Conservation (phyloP, 2,113 vertebrate species). For the Trichechus manatus region DNA sequence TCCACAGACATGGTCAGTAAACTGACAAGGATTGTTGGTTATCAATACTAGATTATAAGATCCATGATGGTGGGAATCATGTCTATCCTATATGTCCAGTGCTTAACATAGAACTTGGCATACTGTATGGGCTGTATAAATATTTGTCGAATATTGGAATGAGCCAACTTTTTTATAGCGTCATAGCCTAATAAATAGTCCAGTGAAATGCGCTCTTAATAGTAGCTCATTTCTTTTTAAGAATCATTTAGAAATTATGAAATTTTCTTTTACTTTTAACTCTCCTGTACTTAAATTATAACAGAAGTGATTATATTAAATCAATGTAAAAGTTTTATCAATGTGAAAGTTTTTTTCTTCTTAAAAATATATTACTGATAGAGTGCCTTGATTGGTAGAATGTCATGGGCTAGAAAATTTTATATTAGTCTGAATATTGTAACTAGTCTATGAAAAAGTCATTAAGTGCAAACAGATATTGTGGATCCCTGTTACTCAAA, state of each 20-base stretch:
- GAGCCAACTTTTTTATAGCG: neutral
- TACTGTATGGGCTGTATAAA: neutral
- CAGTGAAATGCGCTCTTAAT: neutral
- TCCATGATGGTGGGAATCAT: neutral
- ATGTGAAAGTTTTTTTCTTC: neutral
- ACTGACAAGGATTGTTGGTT: neutral
- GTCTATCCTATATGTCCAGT: neutral
- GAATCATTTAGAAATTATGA: constrained; percentile 6
- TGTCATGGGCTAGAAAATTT: constrained; percentile 19
- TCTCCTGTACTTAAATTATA: constrained; percentile 12
- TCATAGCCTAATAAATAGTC: neutral
- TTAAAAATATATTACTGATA: neutral
- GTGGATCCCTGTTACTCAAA: neutral
- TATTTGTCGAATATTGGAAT: neutral
- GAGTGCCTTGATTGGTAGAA: constrained; percentile 1
- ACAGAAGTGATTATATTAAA: constrained; percentile 14
- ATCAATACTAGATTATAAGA: neutral
- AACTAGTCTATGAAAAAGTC: neutral
- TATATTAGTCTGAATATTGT: constrained; percentile 35
- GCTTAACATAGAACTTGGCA: neutral
- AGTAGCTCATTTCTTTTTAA: neutral
- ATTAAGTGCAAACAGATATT: neutral
- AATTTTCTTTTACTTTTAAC: constrained; percentile 49
- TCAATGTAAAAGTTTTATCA: constrained; percentile 7
- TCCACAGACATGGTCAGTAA: neutral